A percentile compares a stretch with the other conserved stretches of the same genome.
Evolutionary conservation across 2,113 vertebrate species (phyloP).

Genomic region (Rhabdornis inornatus): DNA sequence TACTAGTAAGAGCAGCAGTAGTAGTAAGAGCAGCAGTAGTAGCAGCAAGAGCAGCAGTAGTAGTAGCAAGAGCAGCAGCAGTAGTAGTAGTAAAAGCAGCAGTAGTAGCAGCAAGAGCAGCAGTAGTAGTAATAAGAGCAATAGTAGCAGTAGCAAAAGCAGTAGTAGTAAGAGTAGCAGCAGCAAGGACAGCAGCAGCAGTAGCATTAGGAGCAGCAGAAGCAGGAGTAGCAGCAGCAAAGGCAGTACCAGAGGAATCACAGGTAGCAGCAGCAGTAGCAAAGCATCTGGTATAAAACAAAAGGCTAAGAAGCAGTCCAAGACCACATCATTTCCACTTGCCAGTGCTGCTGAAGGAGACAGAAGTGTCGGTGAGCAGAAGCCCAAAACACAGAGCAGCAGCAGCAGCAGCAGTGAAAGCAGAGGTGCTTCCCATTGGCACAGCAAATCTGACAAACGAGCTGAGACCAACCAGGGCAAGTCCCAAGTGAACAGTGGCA

Average conservation of each 20-base stretch:
- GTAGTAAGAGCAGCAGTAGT: fast-evolving
- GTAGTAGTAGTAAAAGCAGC: fast-evolving
- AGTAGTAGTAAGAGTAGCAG: too few relatives aligned
- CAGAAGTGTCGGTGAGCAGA: neutral
- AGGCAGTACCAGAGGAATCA: neutral
- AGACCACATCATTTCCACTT: neutral
- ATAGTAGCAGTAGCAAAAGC: fast-evolving
- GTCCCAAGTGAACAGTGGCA: neutral
- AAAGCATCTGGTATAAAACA: neutral
- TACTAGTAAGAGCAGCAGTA: neutral
- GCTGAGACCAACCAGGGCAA: fast-evolving
- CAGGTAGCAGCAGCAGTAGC: neutral
- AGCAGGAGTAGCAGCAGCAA: neutral
- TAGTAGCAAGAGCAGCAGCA: fast-evolving
- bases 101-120: fast-evolving
- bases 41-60: neutral
- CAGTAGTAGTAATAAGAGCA: fast-evolving
- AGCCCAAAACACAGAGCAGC: neutral
- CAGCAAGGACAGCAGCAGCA: fast-evolving
- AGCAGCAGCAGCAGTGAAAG: slow-evolving; percentile 8
- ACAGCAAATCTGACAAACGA: neutral
- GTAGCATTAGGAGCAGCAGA: fast-evolving
- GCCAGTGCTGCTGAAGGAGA: neutral
- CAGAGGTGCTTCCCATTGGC: neutral
- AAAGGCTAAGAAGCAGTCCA: neutral